Evolutionary conservation across 2,888 invertebrate genomes (phyloP), one percentile per base, ranked within the genome.

Genomic region (Strigamia transsilvanica): DNA sequence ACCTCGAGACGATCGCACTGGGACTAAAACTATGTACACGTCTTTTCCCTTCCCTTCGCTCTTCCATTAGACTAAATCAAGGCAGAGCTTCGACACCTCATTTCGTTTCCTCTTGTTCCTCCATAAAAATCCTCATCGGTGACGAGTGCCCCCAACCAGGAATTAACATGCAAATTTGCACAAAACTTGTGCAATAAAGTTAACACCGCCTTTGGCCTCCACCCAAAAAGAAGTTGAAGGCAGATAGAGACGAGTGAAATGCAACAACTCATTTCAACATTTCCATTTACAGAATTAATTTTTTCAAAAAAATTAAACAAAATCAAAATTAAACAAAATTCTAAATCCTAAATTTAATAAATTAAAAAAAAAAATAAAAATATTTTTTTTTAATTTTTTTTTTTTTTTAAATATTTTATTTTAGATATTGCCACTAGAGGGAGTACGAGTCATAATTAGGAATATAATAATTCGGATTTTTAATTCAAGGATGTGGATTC

Each of bases 101-200:
- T n/a, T 46, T 46, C 46, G 15, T 46, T 46, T n/a, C 46, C 46
- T 46, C 46, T 46, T 46, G 46, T 46, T 46, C 46, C 46, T 46
- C 46, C 46, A 46, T 46, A 46, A 46, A 46, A 46, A 46, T 46
- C 46, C 46, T 46, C 46, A 46, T 46, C 46, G 46, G 46, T 46
- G 46, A 46, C 46, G 46, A 46, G 46, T 46, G 46, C 46, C 46
- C 46, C 46, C 46, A 46, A 46, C 46, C 46, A 46, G 46, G 79
- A 79, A 79, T 79, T 79, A 79, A 79, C 79, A 79, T 79, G 79
- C 34, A 79, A 79, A 79, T 79, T 79, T 79, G 46, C 79, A 38
- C 27, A 79, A 79, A 79, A 79, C 79, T 38, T 79, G 73, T 34
- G 79, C 79, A 79, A 79, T 79, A 79, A 79, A 79, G 34, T 79